A percentile compares a stretch with the other conserved stretches of the same genome.
phyloP scores from a whole-genome alignment of 2,888 invertebrate species.

The Rosalia funebris region DNA sequence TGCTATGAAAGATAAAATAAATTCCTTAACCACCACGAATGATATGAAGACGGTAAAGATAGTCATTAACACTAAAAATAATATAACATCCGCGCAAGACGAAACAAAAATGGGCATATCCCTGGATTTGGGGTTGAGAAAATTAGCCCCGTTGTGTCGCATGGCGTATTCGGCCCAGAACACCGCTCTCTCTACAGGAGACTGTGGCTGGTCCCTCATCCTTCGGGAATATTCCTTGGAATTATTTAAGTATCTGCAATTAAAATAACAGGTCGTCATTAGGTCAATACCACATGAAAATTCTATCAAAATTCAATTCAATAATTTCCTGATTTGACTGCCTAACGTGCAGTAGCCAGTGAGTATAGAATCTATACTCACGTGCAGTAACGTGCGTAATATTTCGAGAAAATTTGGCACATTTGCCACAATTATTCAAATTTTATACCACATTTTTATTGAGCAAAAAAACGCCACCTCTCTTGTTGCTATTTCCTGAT shows the following conservation, averaged over 20 bases:
- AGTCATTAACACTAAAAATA: conserved; percentile 1
- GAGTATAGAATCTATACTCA: too few relatives aligned
- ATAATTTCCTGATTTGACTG: too few relatives aligned
- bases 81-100: conserved; percentile 2
- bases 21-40: background rate
- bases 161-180: conserved; percentile 36
- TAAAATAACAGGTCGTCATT: background rate
- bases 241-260: conserved; percentile 31
- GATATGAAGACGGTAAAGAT: background rate
- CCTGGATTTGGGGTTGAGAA: conserved; percentile 24
- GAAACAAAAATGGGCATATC: conserved; percentile 4
- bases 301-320: too few relatives aligned
- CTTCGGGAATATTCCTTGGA: conserved; percentile 25
- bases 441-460: too few relatives aligned
- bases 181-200: conserved; percentile 32
- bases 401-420: too few relatives aligned
- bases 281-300: too few relatives aligned
- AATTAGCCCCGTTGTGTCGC: conserved; percentile 29
- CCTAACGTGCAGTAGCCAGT: too few relatives aligned
- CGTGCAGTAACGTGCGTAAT: too few relatives aligned
- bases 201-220: conserved; percentile 26
- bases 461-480: too few relatives aligned
- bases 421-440: too few relatives aligned
- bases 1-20: background rate
- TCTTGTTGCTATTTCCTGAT: too few relatives aligned